Base-by-base conservation (phyloP, 2,888 invertebrate genomes). In the Rhingia rostrata region DNA sequence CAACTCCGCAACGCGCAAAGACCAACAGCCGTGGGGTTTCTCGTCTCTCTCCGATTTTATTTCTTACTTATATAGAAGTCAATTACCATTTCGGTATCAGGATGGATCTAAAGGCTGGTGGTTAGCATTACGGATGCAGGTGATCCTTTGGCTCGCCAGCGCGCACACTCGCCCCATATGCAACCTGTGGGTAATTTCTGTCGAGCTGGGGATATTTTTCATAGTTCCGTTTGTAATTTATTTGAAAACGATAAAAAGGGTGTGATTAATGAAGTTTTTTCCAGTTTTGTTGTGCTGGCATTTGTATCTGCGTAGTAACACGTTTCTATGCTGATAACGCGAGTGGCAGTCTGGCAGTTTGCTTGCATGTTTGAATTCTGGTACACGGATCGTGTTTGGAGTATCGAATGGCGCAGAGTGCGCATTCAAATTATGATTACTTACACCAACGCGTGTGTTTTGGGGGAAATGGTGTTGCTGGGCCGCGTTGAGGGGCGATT, bases 161-260 rank as follows among this genome's bases (percentile, higher is more conserved):
- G 43, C 63, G 47, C 64, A 10, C 47, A 49, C 53, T 66, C 22
- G 49, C 30, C 49, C 30, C 63, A 37, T 12, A 45, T 45, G 70
- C 70, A 69, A 64, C 69, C 51, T 70, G 73, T 79, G 69, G 69
- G 74, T 84, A 74, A 74, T 70, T 74, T 74, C 64, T 66, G 80
- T 79, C 64, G 60, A 51, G 51, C 37, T 35, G 49, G 56, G 10
- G 32, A 80, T 61, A 80, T 84, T 84, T 84, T 75, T 84, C 84
- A 80, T 75, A 84, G 84, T 84, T 84, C 80, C 84, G 84, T 80
- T 84, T 84, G 84, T 84, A 80, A 84, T 84, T 84, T 84, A 84
- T 84, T 84, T 66, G 84, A 84, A 84, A 84, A 70, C 84, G 84
- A 84, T 84, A 84, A 84, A 81, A 80, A 75, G 80, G 74, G 69